A percentile compares a stretch with the other conserved stretches of the same genome.
Evolutionary conservation across 1,140 invertebrate species (phyloP).

Genomic region (Streblospio benedicti): DNA sequence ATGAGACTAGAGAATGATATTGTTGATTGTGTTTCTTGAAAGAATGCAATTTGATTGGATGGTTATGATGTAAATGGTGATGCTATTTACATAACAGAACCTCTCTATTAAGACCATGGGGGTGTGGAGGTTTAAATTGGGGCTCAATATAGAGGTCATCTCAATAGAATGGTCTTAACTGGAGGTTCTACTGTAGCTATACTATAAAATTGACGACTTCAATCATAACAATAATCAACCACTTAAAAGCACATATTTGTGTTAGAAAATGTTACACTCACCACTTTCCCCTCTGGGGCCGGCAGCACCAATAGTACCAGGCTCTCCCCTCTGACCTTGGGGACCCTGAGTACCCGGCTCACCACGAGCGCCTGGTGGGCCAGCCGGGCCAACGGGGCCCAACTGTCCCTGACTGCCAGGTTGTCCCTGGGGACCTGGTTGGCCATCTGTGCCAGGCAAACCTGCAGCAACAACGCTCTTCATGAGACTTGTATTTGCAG

Average conservation of each 20-base stretch:
- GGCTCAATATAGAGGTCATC: constrained; percentile 38
- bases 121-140: constrained; percentile 24
- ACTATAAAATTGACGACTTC: too few relatives aligned
- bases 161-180: constrained; percentile 35
- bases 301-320: constrained; percentile 10
- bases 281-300: constrained; percentile 11
- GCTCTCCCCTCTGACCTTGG: constrained; percentile 8
- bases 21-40: too few relatives aligned
- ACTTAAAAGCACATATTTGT: too few relatives aligned
- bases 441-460: constrained; percentile 6
- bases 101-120: too few relatives aligned
- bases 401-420: constrained; percentile 9
- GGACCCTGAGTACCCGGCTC: constrained; percentile 8
- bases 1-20: too few relatives aligned
- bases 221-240: too few relatives aligned
- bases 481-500: not conserved
- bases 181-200: constrained; percentile 22
- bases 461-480: not conserved
- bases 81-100: too few relatives aligned
- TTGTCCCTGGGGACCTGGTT: not conserved
- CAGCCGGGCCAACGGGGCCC: constrained; percentile 11
- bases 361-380: constrained; percentile 6
- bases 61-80: too few relatives aligned
- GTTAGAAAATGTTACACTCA: too few relatives aligned
- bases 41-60: too few relatives aligned